A percentile compares a stretch with the other conserved stretches of the same genome.
These are phyloP conservation scores for Dioctria linearis DNA, from an alignment of 2,888 invertebrate genomes.

Conservation along the genomic window DNA sequence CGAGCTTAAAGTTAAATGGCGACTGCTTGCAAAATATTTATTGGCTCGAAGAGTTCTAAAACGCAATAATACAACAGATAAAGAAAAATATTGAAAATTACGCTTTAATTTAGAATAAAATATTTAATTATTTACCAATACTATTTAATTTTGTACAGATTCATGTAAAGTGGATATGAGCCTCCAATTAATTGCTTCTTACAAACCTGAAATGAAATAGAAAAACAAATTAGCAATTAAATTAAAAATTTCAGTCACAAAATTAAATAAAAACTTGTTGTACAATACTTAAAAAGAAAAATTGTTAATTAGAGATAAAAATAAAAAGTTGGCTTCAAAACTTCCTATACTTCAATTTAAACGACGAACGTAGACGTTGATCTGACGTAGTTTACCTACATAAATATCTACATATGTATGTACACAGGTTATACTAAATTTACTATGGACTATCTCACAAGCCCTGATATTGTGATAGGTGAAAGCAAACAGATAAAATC, in stretches of 20 bases:
- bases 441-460: not conserved
- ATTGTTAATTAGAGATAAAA: constrained; percentile 4
- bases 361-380: not conserved
- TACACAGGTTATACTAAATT: not conserved
- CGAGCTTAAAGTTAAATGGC: no score
- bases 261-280: not conserved
- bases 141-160: no score
- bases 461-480: not conserved
- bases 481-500: constrained; percentile 10
- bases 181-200: not conserved
- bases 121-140: constrained; percentile 22
- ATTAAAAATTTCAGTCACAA: not conserved
- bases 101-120: not conserved
- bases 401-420: not conserved
- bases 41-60: not conserved
- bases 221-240: constrained; percentile 17
- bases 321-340: not conserved
- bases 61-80: not conserved
- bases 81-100: no score
- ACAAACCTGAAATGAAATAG: constrained; percentile 25
- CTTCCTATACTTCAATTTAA: not conserved
- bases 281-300: not conserved
- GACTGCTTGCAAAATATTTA: constrained; percentile 3
- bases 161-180: no score
- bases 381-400: not conserved